Evolutionary conservation across 2,888 invertebrate species (phyloP), one percentile per base, ranked within the genome.

Genomic region (Punctoribates punctum): DNA sequence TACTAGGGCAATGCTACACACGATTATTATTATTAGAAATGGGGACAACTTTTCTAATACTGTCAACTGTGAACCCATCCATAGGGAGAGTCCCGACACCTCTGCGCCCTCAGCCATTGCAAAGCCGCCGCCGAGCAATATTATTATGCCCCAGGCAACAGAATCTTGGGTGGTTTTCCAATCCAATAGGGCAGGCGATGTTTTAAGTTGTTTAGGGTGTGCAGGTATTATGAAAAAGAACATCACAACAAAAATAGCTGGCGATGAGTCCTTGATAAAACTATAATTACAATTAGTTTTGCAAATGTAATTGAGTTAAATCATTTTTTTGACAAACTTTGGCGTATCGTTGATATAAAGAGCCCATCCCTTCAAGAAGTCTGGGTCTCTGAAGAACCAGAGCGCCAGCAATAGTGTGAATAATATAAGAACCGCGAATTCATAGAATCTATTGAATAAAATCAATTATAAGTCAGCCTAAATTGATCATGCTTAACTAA

Each of bases 371-470:
- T 87, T 86, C 81, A 94, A 90, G 83, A 95, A 92, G 78, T 93
- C 92, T 0, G 96, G 96, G 78, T 90, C 90, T 72, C 95, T 88
- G 83, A 94, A 91, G 83, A 96, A 91, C 90, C 95, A 96, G 81
- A 96, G 86, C 74, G 91, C 82, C 17, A 96, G 90, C 9, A 94
- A 89, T 13, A 90, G 79, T 34, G 91, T 83, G 83, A 96, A 96
- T 74, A 80, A 75, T 29, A 76, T 46, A 15, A 80, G 48, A 17
- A 81, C 79, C 17, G 79, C 75, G 1, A 54, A 34, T 74, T 80
- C 80, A 29, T 80, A 79, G 54, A 80, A 80, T 25, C 80, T 80
- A 60, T 65, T 4, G 11, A 42, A 20, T 20, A 3, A 1, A 13
- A 38, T 20, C 4, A 23, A 17, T 62, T 34, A 57, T 1, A 13